Conservation (phyloP, 2,113 vertebrate genomes). For the Amblyopsis rosae region DNA sequence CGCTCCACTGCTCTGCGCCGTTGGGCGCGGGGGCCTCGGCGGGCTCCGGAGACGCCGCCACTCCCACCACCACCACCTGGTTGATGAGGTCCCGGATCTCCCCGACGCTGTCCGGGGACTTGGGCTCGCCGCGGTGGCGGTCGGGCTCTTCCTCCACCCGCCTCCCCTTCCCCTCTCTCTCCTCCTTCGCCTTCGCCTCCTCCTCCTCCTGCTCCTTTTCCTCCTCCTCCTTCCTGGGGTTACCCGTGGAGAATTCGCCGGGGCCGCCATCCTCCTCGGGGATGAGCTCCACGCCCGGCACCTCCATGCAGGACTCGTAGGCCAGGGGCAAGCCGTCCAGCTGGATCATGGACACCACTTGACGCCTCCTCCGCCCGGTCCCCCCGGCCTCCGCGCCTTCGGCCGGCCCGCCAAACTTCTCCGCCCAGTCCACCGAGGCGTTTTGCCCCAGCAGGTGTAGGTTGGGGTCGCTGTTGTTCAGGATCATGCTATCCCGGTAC, state of each 20-base stretch:
- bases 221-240: constrained; percentile 3
- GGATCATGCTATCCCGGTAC: constrained; percentile 91
- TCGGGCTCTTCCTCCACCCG: neutral
- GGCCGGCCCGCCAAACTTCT: constrained; percentile 64
- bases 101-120: constrained; percentile 72
- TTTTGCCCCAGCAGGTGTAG: constrained; percentile 85
- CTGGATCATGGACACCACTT: constrained; percentile 92
- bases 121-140: rapidly evolving
- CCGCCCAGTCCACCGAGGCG: constrained; percentile 82
- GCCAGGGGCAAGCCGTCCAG: constrained; percentile 80
- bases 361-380: constrained; percentile 77
- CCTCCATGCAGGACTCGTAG: constrained; percentile 77
- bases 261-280: constrained; percentile 61
- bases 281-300: constrained; percentile 75
- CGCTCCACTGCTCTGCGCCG: constrained; percentile 38
- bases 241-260: neutral
- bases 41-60: neutral
- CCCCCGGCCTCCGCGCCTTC: neutral
- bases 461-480: constrained; percentile 93
- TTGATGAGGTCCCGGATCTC: constrained; percentile 79
- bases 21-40: constrained; percentile 49
- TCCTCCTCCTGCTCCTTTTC: neutral
- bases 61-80: constrained; percentile 60
- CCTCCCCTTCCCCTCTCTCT: neutral
- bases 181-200: neutral